These are phyloP conservation scores for Trematomus bernacchii DNA, from an alignment of 2,797 vertebrate species.

Conservation along the genomic window DNA sequence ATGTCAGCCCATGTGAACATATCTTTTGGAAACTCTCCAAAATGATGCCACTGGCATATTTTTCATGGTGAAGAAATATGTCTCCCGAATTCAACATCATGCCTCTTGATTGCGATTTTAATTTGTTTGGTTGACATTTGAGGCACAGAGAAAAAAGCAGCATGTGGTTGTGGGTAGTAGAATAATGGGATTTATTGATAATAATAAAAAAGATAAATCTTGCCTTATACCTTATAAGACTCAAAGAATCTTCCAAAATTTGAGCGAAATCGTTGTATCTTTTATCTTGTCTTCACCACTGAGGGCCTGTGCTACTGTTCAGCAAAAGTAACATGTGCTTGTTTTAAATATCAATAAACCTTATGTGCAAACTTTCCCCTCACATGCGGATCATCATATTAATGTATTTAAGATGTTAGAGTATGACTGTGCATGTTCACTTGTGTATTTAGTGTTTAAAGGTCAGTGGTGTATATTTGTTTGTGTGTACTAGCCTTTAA, in stretches of 20 bases:
- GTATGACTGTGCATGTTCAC: not conserved
- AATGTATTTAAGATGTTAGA: slow-evolving; percentile 14
- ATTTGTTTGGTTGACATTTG: no score
- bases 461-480: not conserved
- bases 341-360: not conserved
- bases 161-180: no score
- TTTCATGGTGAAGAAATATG: no score
- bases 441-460: slow-evolving; percentile 6
- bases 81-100: no score
- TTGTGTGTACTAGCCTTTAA: not conserved
- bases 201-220: no score
- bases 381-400: not conserved
- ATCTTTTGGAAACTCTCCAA: no score
- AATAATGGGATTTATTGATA: no score
- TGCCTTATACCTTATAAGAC: not conserved
- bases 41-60: no score
- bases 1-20: no score
- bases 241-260: not conserved
- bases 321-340: not conserved
- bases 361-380: not conserved
- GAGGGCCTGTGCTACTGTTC: not conserved
- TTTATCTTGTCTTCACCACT: not conserved
- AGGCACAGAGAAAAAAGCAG: no score
- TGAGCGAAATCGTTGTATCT: not conserved
- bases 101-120: no score